Percentiles rank a stretch among this genome's conserved stretches.
These are phyloP conservation scores for Agelaius tricolor DNA, from an alignment of 2,113 vertebrate genomes.

Conservation along the genomic window DNA sequence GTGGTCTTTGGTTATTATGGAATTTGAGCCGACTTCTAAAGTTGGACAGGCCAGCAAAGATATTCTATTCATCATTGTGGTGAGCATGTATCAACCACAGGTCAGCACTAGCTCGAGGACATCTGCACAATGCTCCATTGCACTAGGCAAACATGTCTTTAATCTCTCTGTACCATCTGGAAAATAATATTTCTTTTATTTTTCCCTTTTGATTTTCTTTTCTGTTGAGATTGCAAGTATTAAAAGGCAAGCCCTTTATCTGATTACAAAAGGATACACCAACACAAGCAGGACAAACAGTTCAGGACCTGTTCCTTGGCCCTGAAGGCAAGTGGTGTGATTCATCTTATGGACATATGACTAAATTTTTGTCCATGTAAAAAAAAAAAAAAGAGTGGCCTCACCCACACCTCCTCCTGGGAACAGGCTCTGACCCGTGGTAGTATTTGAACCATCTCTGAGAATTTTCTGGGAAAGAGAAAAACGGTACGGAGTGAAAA, in stretches of 20 bases:
- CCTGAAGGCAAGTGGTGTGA: slow-evolving; percentile 8
- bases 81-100: neutral
- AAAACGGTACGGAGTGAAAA: neutral
- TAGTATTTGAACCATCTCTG: neutral
- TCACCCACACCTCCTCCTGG: neutral
- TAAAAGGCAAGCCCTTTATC: slow-evolving; percentile 2
- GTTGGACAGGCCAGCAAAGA: neutral
- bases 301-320: neutral
- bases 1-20: neutral
- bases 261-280: neutral
- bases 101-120: slow-evolving; percentile 18
- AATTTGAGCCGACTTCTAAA: neutral
- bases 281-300: neutral
- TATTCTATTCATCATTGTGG: neutral
- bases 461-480: neutral
- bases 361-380: neutral
- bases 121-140: neutral
- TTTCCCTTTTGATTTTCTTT: neutral
- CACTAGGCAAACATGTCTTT: slow-evolving; percentile 26
- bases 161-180: slow-evolving; percentile 42
- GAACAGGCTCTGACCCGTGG: neutral
- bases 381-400: neutral
- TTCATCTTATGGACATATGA: neutral
- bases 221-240: neutral
- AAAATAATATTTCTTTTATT: slow-evolving; percentile 40